Evolutionary conservation across 2,888 invertebrate genomes (phyloP).

Genomic region (Vanessa cardui): DNA sequence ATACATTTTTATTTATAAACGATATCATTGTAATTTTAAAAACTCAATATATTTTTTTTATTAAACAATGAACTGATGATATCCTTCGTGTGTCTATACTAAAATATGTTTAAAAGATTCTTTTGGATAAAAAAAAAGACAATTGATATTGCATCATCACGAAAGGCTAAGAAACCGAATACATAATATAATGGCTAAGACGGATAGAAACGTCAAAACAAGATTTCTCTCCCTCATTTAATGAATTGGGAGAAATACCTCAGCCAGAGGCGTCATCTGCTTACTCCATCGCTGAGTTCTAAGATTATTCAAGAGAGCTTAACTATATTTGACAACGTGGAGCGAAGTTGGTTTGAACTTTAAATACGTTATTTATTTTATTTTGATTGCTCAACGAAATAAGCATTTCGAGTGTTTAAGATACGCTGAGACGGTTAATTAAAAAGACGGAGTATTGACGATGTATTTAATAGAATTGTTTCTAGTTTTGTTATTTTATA

Average conservation of each 20-base stretch:
- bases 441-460: too few relatives aligned
- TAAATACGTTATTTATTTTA: constrained; percentile 4
- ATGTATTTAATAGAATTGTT: too few relatives aligned
- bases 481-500: too few relatives aligned
- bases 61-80: too few relatives aligned
- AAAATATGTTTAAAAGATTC: neutral
- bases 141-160: neutral
- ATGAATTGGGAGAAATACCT: constrained; percentile 5
- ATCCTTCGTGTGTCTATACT: too few relatives aligned
- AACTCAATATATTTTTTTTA: too few relatives aligned
- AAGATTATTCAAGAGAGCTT: constrained; percentile 7
- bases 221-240: neutral
- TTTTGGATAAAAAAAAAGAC: neutral
- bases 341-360: constrained; percentile 5
- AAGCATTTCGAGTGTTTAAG: neutral
- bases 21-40: too few relatives aligned
- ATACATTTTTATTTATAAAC: too few relatives aligned
- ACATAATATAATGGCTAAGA: neutral
- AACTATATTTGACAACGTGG: constrained; percentile 1
- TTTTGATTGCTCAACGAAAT: neutral
- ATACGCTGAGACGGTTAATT: too few relatives aligned
- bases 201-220: constrained; percentile 11
- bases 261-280: constrained; percentile 11
- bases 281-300: constrained; percentile 4
- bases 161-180: neutral